phyloP scores from a whole-genome alignment of 2,113 vertebrate genomes.

The Puma concolor region DNA sequence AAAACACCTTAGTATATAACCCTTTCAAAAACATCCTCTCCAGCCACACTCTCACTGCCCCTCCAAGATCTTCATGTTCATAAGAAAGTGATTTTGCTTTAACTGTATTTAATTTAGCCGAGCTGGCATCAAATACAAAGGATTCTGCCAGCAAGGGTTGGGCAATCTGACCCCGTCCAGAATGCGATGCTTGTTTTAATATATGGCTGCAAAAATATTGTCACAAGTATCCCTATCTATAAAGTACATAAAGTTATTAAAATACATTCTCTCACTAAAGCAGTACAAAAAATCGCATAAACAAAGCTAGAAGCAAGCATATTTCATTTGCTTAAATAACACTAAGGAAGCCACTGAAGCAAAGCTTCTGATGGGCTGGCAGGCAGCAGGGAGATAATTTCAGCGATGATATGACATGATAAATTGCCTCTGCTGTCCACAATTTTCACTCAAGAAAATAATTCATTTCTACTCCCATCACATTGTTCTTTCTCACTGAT shows the following conservation, averaged over 20 bases:
- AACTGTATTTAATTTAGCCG: slow-evolving; percentile 47
- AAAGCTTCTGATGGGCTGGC: slow-evolving; percentile 19
- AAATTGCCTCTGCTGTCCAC: slow-evolving; percentile 50
- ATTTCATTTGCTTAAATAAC: slow-evolving; percentile 68
- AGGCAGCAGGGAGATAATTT: slow-evolving; percentile 66
- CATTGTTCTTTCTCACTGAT: slow-evolving; percentile 51
- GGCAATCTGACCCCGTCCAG: slow-evolving; percentile 51
- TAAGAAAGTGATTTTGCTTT: slow-evolving; percentile 40
- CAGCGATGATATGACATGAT: slow-evolving; percentile 55
- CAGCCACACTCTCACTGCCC: neutral
- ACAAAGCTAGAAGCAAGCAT: slow-evolving; percentile 49
- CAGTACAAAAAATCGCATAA: slow-evolving; percentile 40
- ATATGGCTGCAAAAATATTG: slow-evolving; percentile 39
- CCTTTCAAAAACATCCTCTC: neutral
- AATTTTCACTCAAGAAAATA: slow-evolving; percentile 56
- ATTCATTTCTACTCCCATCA: slow-evolving; percentile 43
- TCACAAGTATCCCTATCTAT: slow-evolving; percentile 53
- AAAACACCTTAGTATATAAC: neutral
- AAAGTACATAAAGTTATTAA: slow-evolving; percentile 61
- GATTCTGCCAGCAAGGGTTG: slow-evolving; percentile 21
- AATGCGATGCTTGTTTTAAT: slow-evolving; percentile 64
- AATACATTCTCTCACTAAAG: slow-evolving; percentile 42
- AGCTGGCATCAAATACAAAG: slow-evolving; percentile 49
- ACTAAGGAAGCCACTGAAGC: slow-evolving; percentile 34
- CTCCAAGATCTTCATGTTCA: slow-evolving; percentile 2